Percentiles rank a stretch among this genome's conserved stretches.
phyloP scores from a whole-genome alignment of 2,888 invertebrate species.

The Isoperla grammatica region DNA sequence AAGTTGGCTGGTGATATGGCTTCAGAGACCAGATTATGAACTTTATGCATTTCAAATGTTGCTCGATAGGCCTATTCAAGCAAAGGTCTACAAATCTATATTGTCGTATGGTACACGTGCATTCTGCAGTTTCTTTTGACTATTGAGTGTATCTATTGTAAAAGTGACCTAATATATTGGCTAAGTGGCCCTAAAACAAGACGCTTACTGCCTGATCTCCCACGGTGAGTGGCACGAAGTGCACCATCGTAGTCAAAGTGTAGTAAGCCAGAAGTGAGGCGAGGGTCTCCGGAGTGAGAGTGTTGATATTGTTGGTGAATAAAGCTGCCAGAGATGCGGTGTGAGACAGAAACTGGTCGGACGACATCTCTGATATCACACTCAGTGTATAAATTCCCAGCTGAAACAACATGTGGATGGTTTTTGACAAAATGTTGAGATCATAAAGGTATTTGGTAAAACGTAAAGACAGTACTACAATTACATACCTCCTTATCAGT shows the following conservation, averaged over 20 bases:
- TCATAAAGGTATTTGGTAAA: too few species aligned
- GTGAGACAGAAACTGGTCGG: constrained; percentile 62
- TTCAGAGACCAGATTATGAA: too few species aligned
- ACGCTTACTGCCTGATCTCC: constrained; percentile 54
- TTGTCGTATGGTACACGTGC: too few species aligned
- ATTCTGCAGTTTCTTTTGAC: too few species aligned
- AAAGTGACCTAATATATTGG: too few species aligned
- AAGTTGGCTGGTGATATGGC: too few species aligned
- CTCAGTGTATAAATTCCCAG: constrained; percentile 62
- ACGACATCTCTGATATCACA: constrained; percentile 62
- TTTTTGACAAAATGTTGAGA: not conserved
- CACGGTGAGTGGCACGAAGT: constrained; percentile 58
- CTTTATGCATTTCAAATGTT: too few species aligned
- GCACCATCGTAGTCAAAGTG: constrained; percentile 58
- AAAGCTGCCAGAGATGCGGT: constrained; percentile 52
- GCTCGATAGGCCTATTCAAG: too few species aligned
- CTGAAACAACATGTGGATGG: constrained; percentile 42
- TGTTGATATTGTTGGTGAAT: constrained; percentile 50
- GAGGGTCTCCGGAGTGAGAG: constrained; percentile 47
- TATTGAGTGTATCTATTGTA: too few species aligned
- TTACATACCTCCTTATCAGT: constrained; percentile 54
- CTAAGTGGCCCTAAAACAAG: too few species aligned
- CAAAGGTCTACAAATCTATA: too few species aligned
- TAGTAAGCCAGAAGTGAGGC: constrained; percentile 52
- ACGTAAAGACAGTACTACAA: not conserved